A percentile compares a stretch with the other conserved stretches of the same genome.
Conservation (phyloP, 2,113 vertebrate species). For the Gallinago jamesoni region DNA sequence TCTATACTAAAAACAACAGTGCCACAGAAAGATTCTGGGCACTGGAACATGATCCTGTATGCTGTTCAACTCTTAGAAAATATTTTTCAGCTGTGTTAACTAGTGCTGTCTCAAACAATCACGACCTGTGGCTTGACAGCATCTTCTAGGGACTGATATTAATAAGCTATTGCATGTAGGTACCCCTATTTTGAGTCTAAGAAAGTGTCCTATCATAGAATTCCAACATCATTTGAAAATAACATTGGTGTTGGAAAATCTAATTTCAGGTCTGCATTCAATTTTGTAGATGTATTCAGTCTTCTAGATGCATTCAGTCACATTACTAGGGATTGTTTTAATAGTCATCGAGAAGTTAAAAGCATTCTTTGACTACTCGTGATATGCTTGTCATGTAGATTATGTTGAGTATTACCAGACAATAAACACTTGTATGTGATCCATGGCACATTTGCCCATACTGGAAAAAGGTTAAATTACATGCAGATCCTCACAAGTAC, state of each 20-base stretch:
- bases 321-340: neutral
- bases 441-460: neutral
- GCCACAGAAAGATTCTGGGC: neutral
- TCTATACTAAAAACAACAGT: neutral
- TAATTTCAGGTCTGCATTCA: neutral
- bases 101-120: neutral
- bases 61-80: neutral
- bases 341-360: neutral
- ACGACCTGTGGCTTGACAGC: too few relatives aligned
- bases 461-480: neutral
- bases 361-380: neutral
- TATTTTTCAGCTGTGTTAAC: neutral
- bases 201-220: neutral
- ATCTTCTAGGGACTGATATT: neutral
- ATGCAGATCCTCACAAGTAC: neutral
- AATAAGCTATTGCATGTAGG: neutral
- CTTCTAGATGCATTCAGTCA: neutral
- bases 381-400: neutral
- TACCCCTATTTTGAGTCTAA: neutral
- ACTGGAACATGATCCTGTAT: too few relatives aligned
- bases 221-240: accelerated
- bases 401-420: neutral
- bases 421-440: neutral
- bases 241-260: neutral
- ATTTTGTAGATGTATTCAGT: neutral